Percentiles rank a stretch among this genome's conserved stretches.
Conservation (phyloP, 2,888 invertebrate genomes). For the Rapana venosa region DNA sequence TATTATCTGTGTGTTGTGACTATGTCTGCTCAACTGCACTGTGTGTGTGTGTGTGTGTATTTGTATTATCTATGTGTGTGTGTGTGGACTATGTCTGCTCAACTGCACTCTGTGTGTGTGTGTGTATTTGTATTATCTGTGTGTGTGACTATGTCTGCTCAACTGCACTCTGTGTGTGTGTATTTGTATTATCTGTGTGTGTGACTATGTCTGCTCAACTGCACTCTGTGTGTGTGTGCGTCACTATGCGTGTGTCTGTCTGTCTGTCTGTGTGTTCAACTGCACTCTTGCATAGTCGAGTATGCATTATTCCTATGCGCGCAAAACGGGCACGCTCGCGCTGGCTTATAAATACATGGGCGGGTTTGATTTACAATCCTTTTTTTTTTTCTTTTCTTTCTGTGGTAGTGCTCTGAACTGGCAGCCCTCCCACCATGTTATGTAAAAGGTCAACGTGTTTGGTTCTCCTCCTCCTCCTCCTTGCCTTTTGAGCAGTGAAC, state of each 20-base stretch:
- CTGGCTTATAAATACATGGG: neutral
- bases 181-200: neutral
- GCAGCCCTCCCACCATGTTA: neutral
- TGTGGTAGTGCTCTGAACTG: no score
- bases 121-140: neutral
- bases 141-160: neutral
- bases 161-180: neutral
- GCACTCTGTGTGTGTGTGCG: no score
- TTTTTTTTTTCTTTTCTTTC: neutral
- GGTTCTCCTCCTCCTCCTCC: neutral
- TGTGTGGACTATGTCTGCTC: slow-evolving; percentile 1
- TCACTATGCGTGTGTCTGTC: neutral
- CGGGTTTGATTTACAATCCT: neutral
- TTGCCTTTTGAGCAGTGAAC: neutral
- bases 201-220: no score
- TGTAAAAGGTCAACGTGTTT: neutral
- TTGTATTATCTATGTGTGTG: neutral
- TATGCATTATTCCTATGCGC: neutral
- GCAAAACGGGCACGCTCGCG: neutral
- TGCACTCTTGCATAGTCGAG: neutral
- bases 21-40: neutral
- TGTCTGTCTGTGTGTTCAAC: neutral
- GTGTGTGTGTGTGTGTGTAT: no score
- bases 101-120: no score
- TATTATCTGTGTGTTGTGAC: neutral